These are phyloP conservation scores for Macropodus opercularis DNA, from an alignment of 2,797 vertebrate genomes.

Conservation along the genomic window DNA sequence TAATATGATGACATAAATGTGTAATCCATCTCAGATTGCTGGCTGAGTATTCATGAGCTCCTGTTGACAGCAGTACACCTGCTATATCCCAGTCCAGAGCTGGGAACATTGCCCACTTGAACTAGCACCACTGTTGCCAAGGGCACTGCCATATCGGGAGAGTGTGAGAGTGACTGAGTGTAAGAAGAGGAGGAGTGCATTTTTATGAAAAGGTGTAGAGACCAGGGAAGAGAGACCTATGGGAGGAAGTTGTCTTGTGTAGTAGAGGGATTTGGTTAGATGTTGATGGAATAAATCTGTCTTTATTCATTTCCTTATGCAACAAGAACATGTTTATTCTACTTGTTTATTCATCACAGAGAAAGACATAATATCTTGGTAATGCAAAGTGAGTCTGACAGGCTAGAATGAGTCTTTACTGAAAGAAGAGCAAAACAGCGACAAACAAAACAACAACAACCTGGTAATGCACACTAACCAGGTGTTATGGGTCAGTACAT, in stretches of 20 bases:
- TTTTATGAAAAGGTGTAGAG: slow-evolving; percentile 17
- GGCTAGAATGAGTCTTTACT: not conserved
- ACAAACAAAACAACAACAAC: not conserved
- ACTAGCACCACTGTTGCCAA: slow-evolving; percentile 45
- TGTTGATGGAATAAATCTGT: slow-evolving; percentile 5
- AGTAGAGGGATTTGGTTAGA: not conserved
- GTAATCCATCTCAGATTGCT: slow-evolving; percentile 42
- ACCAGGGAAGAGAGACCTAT: slow-evolving; percentile 1
- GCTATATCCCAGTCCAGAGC: slow-evolving; percentile 49
- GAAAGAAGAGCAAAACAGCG: too few relatives aligned
- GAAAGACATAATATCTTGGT: slow-evolving; percentile 4
- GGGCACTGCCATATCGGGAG: slow-evolving; percentile 49
- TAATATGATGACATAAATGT: slow-evolving; percentile 66
- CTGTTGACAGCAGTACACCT: slow-evolving; percentile 70
- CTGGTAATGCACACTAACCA: not conserved
- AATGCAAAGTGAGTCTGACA: not conserved
- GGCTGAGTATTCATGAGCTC: slow-evolving; percentile 60
- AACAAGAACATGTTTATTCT: slow-evolving; percentile 22
- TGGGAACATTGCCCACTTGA: slow-evolving; percentile 29
- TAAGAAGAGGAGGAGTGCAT: not conserved
- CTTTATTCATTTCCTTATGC: slow-evolving; percentile 30
- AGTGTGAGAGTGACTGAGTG: slow-evolving; percentile 26
- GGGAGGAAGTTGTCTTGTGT: not conserved
- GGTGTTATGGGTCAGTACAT: not conserved
- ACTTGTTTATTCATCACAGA: slow-evolving; percentile 12